Conservation (phyloP, 1,140 invertebrate species). For the Scaptodrosophila lebanonensis region DNA sequence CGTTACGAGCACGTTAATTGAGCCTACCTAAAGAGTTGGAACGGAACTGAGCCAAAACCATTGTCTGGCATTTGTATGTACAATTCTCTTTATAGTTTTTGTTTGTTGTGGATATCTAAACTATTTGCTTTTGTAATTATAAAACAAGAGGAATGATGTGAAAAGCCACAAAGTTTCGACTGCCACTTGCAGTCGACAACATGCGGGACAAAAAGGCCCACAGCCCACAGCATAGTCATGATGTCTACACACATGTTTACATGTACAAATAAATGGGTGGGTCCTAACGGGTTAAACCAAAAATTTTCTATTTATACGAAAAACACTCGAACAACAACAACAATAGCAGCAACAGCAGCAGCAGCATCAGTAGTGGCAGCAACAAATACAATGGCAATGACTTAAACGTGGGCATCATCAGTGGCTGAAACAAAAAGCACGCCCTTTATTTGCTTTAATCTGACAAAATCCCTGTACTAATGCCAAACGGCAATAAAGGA, state of each 20-base stretch:
- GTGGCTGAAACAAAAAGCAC: constrained; percentile 60
- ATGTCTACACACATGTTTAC: constrained; percentile 12
- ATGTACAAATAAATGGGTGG: background rate
- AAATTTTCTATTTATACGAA: constrained; percentile 33
- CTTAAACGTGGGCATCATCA: constrained; percentile 63
- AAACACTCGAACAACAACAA: background rate
- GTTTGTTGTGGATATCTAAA: constrained; percentile 32
- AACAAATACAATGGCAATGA: too few species aligned
- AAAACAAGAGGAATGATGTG: constrained; percentile 54
- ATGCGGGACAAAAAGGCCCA: constrained; percentile 9
- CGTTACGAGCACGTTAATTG: too few species aligned
- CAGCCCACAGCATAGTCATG: constrained; percentile 17
- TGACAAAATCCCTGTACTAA: constrained; percentile 68
- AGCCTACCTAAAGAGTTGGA: too few species aligned
- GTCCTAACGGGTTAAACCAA: constrained; percentile 32
- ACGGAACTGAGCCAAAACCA: too few species aligned
- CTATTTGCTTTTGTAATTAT: constrained; percentile 53
- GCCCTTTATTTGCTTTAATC: constrained; percentile 73
- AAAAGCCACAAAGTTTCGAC: constrained; percentile 59
- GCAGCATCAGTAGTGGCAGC: too few species aligned
- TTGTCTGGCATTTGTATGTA: constrained; percentile 2
- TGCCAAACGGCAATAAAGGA: constrained; percentile 73
- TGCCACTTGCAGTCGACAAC: constrained; percentile 34
- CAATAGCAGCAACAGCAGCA: too few species aligned
- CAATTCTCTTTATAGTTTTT: constrained; percentile 10